Conservation (phyloP, 2,113 vertebrate species). For the Orcinus orca region DNA sequence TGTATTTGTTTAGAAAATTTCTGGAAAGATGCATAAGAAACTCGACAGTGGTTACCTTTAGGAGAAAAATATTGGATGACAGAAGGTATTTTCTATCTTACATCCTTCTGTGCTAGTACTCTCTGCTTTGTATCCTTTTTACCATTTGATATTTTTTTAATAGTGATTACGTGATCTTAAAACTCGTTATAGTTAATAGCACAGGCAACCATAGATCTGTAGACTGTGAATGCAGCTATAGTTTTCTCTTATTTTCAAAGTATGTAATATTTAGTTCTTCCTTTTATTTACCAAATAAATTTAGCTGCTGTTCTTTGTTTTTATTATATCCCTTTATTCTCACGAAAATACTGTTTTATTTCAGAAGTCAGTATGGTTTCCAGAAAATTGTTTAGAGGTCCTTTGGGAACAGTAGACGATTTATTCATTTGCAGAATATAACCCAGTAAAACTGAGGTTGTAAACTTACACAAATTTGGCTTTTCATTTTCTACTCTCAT, state of each 20-base stretch:
- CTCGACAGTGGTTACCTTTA: neutral
- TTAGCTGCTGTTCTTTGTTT: neutral
- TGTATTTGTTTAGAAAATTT: constrained; percentile 1
- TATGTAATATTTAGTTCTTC: neutral
- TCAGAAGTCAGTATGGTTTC: neutral
- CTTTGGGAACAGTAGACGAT: neutral
- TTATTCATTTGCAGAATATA: constrained; percentile 35
- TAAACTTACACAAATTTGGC: neutral
- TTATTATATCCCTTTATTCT: neutral
- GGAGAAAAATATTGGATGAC: neutral
- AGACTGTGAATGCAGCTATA: neutral
- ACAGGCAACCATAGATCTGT: neutral
- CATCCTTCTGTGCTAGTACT: neutral
- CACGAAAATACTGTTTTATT: neutral
- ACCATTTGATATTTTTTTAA: neutral
- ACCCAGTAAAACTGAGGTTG: constrained; percentile 16
- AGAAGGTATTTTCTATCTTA: neutral
- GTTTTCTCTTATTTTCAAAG: constrained; percentile 25
- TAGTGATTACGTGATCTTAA: neutral
- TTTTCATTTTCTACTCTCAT: neutral
- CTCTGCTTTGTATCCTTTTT: neutral
- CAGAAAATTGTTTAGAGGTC: constrained; percentile 14
- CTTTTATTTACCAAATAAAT: neutral
- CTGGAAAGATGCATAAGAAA: neutral
- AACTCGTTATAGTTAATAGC: neutral